Evolutionary conservation across 2,888 invertebrate genomes (phyloP).

Genomic region (Lepidochitona cinerea): DNA sequence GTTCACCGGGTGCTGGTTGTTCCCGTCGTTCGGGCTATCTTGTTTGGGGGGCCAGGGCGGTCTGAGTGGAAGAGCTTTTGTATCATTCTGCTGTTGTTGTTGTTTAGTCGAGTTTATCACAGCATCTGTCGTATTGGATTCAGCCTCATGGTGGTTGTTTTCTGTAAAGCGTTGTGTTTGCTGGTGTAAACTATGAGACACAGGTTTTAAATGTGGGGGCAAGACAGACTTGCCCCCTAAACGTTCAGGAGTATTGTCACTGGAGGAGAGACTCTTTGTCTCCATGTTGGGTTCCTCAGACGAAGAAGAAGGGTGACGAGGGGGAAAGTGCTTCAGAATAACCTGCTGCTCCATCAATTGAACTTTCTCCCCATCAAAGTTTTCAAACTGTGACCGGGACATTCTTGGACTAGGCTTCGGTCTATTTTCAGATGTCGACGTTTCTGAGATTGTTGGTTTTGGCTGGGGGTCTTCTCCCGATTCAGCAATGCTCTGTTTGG

Average conservation of each 20-base stretch:
- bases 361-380: neutral
- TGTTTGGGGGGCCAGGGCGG: constrained; percentile 10
- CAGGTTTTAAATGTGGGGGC: neutral
- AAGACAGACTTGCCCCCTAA: neutral
- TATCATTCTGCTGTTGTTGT: constrained; percentile 34
- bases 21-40: constrained; percentile 2
- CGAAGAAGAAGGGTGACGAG: constrained; percentile 28
- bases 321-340: constrained; percentile 10
- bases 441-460: neutral
- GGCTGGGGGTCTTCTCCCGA: neutral
- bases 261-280: constrained; percentile 17
- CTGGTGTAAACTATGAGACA: neutral
- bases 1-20: constrained; percentile 21
- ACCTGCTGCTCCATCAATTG: neutral
- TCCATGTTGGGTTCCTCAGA: constrained; percentile 26
- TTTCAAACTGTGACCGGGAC: constrained; percentile 31
- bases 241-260: neutral
- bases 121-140: neutral
- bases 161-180: neutral
- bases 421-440: constrained; percentile 20
- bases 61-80: constrained; percentile 14
- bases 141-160: neutral
- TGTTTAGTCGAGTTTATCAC: neutral
- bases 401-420: constrained; percentile 62
- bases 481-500: neutral